These are phyloP conservation scores for Sapajus apella DNA, from an alignment of 2,113 vertebrate species.

Conservation along the genomic window DNA sequence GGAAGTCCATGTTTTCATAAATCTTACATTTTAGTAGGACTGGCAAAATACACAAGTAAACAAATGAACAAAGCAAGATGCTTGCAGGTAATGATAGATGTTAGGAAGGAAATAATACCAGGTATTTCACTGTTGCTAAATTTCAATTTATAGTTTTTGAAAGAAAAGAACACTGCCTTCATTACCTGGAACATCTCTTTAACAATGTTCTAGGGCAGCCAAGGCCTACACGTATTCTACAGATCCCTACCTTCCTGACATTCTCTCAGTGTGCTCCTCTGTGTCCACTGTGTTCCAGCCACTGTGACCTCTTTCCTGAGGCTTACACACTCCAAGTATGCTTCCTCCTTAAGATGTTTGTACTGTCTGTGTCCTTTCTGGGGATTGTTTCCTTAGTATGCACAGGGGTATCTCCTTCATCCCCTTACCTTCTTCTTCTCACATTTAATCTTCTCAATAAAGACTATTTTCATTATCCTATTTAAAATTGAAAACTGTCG, in stretches of 20 bases:
- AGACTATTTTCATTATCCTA: neutral
- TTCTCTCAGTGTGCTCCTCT: accelerated
- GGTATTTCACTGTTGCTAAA: neutral
- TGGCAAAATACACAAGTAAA: neutral
- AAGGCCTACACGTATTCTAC: neutral
- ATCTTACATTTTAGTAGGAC: neutral
- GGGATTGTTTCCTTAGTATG: neutral
- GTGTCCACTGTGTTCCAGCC: neutral
- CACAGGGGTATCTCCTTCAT: accelerated
- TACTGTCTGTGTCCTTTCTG: neutral
- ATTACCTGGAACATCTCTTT: neutral
- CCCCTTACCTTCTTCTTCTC: neutral
- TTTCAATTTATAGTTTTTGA: neutral
- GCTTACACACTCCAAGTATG: neutral
- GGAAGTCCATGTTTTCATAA: neutral
- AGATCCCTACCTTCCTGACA: accelerated
- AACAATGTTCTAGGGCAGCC: neutral
- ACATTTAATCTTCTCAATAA: neutral
- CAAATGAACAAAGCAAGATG: neutral
- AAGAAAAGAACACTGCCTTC: neutral
- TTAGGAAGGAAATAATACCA: neutral
- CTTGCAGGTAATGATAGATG: neutral
- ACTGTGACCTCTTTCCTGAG: neutral
- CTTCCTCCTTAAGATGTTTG: neutral
- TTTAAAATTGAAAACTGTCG: neutral